These are phyloP conservation scores for Abrostola triplasia DNA, from an alignment of 2,888 invertebrate species.

Conservation along the genomic window DNA sequence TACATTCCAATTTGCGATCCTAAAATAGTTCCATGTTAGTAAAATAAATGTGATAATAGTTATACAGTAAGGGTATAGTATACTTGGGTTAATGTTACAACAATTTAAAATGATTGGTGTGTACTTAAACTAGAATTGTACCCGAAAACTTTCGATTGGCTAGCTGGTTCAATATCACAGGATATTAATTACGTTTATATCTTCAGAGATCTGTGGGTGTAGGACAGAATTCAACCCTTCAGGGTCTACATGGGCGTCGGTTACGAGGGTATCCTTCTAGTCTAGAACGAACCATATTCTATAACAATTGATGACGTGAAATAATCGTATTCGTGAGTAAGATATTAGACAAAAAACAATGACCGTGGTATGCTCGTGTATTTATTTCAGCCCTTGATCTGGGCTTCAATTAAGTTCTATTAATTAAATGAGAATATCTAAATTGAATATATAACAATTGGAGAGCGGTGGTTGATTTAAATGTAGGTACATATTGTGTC, in stretches of 20 bases:
- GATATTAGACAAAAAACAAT: neutral
- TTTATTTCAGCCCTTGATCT: neutral
- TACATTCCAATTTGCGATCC: too few species aligned
- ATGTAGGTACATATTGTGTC: neutral
- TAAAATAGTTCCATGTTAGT: neutral
- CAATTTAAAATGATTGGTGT: neutral
- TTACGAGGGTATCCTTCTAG: neutral
- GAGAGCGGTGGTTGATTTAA: neutral
- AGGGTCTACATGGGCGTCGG: neutral
- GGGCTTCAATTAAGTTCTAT: neutral
- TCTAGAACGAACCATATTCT: neutral
- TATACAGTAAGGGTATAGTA: neutral
- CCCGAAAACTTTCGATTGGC: conserved; percentile 1
- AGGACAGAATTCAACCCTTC: neutral
- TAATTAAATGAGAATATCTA: neutral
- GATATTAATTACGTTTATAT: neutral
- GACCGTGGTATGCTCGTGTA: neutral
- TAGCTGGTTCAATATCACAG: neutral
- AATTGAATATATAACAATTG: neutral
- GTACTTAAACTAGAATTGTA: neutral
- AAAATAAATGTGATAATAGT: neutral
- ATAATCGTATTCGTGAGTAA: neutral
- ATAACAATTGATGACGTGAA: neutral
- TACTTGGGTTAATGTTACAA: neutral
- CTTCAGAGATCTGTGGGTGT: too few species aligned